phyloP scores from a whole-genome alignment of 2,888 invertebrate species.

The Diarsia mendica region DNA sequence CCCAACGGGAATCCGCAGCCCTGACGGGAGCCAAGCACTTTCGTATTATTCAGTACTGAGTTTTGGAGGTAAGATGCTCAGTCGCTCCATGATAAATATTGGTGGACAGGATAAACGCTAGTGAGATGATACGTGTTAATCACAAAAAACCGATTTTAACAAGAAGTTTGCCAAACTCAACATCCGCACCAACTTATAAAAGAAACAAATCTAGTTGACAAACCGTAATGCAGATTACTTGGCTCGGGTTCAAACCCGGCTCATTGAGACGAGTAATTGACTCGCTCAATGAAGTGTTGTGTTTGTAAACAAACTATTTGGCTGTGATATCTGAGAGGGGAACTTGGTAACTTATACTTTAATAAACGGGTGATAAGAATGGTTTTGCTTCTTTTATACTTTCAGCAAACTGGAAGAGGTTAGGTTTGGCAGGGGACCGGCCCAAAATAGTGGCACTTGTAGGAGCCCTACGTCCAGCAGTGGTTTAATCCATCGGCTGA shows the following conservation, averaged over 20 bases:
- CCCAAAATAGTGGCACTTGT: no score
- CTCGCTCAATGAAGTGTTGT: slow-evolving; percentile 42
- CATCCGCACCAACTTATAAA: background rate
- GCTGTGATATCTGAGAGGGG: background rate
- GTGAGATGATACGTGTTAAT: background rate
- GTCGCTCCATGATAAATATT: no score
- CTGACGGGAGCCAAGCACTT: no score
- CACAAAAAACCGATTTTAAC: background rate
- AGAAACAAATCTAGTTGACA: slow-evolving; percentile 32
- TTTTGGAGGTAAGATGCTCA: no score
- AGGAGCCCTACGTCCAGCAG: no score
- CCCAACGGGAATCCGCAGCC: no score
- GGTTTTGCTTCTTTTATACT: background rate
- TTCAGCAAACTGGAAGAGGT: background rate
- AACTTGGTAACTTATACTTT: background rate
- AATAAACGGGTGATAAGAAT: background rate
- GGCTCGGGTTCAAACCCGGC: slow-evolving; percentile 51
- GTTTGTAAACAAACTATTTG: slow-evolving; percentile 56
- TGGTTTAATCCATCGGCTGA: no score
- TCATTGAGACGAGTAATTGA: slow-evolving; percentile 55
- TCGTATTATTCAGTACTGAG: no score
- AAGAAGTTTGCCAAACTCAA: background rate
- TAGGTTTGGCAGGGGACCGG: no score
- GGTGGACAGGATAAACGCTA: no score
- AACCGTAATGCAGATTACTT: slow-evolving; percentile 47